Evolutionary conservation across 2,797 vertebrate species (phyloP).

Genomic region (Schizopygopsis pylzovi): DNA sequence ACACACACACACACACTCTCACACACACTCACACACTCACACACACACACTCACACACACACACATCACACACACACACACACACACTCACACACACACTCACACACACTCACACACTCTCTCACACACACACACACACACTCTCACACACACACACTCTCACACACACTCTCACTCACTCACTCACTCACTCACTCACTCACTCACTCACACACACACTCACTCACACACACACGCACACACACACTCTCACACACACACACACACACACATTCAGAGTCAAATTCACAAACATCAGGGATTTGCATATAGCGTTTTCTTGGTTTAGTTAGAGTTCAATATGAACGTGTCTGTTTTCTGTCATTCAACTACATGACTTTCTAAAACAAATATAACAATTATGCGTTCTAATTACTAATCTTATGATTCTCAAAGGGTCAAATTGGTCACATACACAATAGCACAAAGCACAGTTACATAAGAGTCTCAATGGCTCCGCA

Average conservation of each 20-base stretch:
- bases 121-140: too few relatives aligned
- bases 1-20: too few relatives aligned
- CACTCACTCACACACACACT: too few relatives aligned
- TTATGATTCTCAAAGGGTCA: background rate
- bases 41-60: too few relatives aligned
- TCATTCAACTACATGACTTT: background rate
- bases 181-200: too few relatives aligned
- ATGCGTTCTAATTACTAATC: background rate
- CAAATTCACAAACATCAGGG: background rate
- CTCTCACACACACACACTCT: background rate
- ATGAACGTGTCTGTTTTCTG: background rate
- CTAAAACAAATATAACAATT: background rate
- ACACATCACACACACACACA: too few relatives aligned
- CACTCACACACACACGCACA: too few relatives aligned
- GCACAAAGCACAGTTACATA: background rate
- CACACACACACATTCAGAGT: background rate
- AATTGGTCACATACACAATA: background rate
- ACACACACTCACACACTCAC: too few relatives aligned
- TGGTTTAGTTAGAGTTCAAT: background rate
- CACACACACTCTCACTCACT: background rate
- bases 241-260: too few relatives aligned
- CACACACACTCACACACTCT: too few relatives aligned
- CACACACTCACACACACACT: too few relatives aligned
- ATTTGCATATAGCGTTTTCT: slow-evolving; percentile 5
- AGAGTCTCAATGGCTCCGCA: background rate